phyloP scores from a whole-genome alignment of 2,797 vertebrate genomes.

The Hirundo rustica region DNA sequence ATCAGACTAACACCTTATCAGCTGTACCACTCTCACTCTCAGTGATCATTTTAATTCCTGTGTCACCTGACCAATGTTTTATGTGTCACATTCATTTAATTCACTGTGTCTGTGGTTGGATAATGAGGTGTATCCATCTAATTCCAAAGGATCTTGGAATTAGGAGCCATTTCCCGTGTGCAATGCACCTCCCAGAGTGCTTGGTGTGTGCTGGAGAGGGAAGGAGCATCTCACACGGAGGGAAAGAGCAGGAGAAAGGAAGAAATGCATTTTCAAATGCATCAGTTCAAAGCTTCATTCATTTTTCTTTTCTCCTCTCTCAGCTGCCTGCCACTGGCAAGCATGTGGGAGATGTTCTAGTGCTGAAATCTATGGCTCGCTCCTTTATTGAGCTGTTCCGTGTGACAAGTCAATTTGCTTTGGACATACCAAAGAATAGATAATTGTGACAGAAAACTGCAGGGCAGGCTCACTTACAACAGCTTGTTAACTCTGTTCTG shows the following conservation, averaged over 20 bases:
- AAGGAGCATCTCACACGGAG: neutral
- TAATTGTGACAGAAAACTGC: constrained; percentile 20
- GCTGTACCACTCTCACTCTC: neutral
- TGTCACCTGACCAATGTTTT: neutral
- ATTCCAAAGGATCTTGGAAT: neutral
- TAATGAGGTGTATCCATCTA: neutral
- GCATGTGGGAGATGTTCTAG: constrained; percentile 43
- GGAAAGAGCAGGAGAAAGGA: neutral
- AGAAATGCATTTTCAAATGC: neutral
- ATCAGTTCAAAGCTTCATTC: neutral
- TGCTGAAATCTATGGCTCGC: constrained; percentile 35
- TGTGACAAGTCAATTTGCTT: constrained; percentile 4
- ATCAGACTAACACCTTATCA: neutral
- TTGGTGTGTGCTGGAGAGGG: neutral
- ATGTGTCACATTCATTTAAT: neutral
- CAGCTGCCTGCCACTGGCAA: constrained; percentile 40
- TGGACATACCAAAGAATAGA: constrained; percentile 42
- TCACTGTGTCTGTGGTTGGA: neutral
- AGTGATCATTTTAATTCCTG: neutral
- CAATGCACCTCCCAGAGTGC: neutral
- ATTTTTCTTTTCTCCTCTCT: neutral
- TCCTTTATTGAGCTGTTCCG: neutral
- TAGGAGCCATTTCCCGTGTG: neutral
- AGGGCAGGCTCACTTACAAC: neutral
- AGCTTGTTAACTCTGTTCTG: constrained; percentile 3